These are phyloP conservation scores for Hydrocynus forskahlii DNA, from an alignment of 2,797 vertebrate genomes.

Conservation along the genomic window DNA sequence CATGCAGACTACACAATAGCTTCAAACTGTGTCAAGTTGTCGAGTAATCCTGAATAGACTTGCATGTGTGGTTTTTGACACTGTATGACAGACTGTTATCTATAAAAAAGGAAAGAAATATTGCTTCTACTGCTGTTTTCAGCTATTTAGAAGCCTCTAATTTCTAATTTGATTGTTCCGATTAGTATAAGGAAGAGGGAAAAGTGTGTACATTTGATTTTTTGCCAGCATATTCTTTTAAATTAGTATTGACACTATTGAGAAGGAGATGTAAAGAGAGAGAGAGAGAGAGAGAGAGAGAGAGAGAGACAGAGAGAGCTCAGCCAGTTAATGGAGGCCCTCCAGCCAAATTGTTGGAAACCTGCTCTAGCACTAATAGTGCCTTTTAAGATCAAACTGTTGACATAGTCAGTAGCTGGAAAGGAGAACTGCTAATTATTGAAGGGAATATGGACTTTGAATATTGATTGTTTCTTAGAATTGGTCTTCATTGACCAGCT, in stretches of 20 bases:
- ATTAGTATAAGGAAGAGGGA: no score
- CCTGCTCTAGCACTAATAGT: constrained; percentile 8
- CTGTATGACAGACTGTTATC: no score
- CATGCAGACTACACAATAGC: neutral
- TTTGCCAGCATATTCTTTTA: no score
- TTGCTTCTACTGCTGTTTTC: no score
- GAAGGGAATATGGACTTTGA: neutral
- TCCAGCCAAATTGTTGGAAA: constrained; percentile 19
- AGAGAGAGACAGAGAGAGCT: neutral
- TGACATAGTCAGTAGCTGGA: constrained; percentile 22
- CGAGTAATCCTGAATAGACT: no score
- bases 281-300: neutral
- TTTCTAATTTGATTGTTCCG: no score
- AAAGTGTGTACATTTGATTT: no score
- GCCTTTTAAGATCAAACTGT: constrained; percentile 2
- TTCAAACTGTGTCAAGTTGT: no score
- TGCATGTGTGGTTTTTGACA: no score
- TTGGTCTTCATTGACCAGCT: neutral
- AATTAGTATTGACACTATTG: neutral
- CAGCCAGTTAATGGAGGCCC: constrained; percentile 14
- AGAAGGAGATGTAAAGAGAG: neutral
- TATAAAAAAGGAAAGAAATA: no score
- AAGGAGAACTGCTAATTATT: constrained; percentile 20
- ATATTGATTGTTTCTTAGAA: neutral
- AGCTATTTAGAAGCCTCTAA: no score